Evolutionary conservation across 1,140 invertebrate genomes (phyloP).

Genomic region (Trichonephila inaurata): DNA sequence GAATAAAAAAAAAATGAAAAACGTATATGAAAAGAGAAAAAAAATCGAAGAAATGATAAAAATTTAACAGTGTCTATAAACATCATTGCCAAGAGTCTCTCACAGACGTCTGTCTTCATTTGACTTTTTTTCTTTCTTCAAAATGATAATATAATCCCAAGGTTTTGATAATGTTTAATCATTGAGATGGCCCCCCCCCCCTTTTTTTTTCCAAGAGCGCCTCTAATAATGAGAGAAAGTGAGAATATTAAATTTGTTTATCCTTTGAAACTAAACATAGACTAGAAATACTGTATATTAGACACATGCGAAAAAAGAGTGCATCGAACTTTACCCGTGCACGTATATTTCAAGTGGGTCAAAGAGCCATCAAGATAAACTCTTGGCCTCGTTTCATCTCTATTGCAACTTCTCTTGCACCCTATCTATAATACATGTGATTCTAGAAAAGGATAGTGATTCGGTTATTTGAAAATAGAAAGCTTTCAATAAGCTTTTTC

Average conservation of each 20-base stretch:
- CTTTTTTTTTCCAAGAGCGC: background rate
- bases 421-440: slow-evolving; percentile 45
- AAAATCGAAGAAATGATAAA: too few relatives aligned
- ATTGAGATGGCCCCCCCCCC: background rate
- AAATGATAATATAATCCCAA: background rate
- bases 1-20: too few relatives aligned
- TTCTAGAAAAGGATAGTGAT: background rate
- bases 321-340: slow-evolving; percentile 53
- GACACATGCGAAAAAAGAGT: background rate
- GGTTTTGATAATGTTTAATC: background rate
- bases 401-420: slow-evolving; percentile 51
- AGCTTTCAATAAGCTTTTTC: too few relatives aligned
- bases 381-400: slow-evolving; percentile 55
- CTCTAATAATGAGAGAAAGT: background rate
- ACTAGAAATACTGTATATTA: background rate
- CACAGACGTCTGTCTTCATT: background rate
- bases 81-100: background rate
- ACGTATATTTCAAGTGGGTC: slow-evolving; percentile 62
- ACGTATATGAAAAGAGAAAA: too few relatives aligned
- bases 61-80: too few relatives aligned
- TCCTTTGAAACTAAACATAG: background rate
- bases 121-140: background rate
- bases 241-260: slow-evolving; percentile 5
- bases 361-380: slow-evolving; percentile 71
- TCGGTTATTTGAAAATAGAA: background rate